phyloP scores from a whole-genome alignment of 2,888 invertebrate species.

The Eudasyphora cyanicolor region DNA sequence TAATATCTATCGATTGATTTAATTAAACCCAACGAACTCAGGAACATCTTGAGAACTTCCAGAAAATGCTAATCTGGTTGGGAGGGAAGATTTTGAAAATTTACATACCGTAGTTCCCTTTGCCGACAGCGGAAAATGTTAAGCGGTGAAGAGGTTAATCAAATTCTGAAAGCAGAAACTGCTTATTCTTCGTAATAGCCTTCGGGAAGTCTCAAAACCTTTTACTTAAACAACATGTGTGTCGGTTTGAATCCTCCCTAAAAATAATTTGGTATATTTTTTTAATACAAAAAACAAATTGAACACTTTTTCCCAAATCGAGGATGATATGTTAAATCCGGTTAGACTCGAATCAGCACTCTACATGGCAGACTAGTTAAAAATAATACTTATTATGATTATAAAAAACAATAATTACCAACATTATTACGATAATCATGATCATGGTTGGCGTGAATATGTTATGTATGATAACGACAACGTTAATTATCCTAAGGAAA shows the following conservation, averaged over 20 bases:
- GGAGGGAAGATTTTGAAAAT: constrained; percentile 4
- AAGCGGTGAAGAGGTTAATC: constrained; percentile 13
- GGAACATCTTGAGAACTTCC: background rate
- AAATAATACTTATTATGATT: no score
- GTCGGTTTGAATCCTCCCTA: background rate
- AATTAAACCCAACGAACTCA: background rate
- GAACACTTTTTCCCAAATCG: background rate
- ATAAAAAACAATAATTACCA: no score
- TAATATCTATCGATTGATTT: constrained; percentile 20
- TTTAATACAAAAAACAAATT: background rate
- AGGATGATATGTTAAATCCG: background rate
- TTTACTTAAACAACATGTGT: background rate
- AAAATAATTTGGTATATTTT: background rate
- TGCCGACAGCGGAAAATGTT: background rate
- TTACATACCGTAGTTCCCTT: background rate
- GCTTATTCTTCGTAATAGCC: background rate
- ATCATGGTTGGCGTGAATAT: no score
- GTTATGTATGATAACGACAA: no score
- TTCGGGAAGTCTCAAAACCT: background rate
- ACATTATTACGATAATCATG: no score
- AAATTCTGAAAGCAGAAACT: constrained; percentile 9
- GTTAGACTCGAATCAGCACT: no score
- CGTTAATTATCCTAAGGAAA: no score
- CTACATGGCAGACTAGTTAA: no score
- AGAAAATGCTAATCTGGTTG: constrained; percentile 12